phyloP scores from a whole-genome alignment of 2,888 invertebrate genomes.

The Dendrolimus houi region DNA sequence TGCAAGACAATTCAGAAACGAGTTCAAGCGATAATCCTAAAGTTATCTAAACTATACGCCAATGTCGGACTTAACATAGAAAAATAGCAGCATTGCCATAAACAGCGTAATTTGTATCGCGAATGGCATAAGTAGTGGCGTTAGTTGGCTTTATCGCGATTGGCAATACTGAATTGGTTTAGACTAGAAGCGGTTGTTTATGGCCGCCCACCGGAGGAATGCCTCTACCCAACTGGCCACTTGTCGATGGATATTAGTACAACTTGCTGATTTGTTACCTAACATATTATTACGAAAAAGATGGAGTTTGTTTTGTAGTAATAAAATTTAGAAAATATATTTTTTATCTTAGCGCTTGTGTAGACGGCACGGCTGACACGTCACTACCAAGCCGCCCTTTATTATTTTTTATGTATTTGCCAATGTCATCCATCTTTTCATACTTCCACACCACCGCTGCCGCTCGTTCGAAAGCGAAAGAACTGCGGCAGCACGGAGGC shows the following conservation, averaged over 20 bases:
- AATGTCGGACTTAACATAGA: neutral
- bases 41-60: neutral
- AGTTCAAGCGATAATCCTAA: neutral
- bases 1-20: too few relatives aligned
- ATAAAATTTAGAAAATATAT: too few relatives aligned
- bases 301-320: too few relatives aligned
- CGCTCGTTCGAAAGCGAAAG: too few relatives aligned
- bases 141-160: neutral
- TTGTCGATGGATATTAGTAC: neutral
- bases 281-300: neutral
- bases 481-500: too few relatives aligned
- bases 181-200: neutral
- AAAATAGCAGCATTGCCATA: neutral
- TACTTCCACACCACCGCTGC: too few relatives aligned
- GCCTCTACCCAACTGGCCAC: neutral
- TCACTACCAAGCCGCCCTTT: too few relatives aligned
- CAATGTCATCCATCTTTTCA: too few relatives aligned
- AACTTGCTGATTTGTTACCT: neutral
- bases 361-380: too few relatives aligned
- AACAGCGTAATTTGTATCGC: neutral
- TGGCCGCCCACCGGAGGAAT: neutral
- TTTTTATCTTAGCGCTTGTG: too few relatives aligned
- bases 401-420: too few relatives aligned
- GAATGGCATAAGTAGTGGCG: neutral
- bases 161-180: neutral